A percentile compares a stretch with the other conserved stretches of the same genome.
Evolutionary conservation across 2,797 vertebrate species (phyloP).

Genomic region (Protosalanx chinensis): DNA sequence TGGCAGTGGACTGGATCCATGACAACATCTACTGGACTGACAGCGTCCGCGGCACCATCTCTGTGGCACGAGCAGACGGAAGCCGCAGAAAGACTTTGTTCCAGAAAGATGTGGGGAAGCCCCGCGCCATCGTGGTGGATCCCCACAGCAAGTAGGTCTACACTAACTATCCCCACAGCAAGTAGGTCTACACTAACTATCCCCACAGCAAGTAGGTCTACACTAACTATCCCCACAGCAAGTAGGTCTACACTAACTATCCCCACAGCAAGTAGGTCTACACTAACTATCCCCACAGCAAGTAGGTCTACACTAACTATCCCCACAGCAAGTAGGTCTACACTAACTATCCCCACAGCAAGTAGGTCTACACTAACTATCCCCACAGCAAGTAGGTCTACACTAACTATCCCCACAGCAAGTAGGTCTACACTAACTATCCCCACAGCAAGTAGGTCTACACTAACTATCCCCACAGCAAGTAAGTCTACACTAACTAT

Average conservation of each 20-base stretch:
- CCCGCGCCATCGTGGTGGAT: constrained; percentile 84
- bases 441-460: too few species aligned
- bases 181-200: too few species aligned
- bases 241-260: too few species aligned
- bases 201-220: too few species aligned
- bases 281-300: too few species aligned
- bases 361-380: constrained; percentile 2
- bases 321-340: too few species aligned
- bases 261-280: too few species aligned
- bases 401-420: too few species aligned
- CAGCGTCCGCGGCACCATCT: constrained; percentile 75
- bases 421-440: too few species aligned
- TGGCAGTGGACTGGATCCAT: constrained; percentile 90
- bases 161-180: background rate
- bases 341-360: constrained; percentile 65
- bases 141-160: background rate
- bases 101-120: constrained; percentile 70
- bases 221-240: too few species aligned
- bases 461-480: background rate
- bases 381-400: too few species aligned
- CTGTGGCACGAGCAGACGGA: constrained; percentile 78
- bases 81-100: constrained; percentile 79
- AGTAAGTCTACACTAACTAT: background rate
- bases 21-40: constrained; percentile 90
- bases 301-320: too few species aligned